Evolutionary conservation across 2,797 vertebrate genomes (phyloP), one percentile per base, ranked within the genome.

Genomic region (Dromococcyx pavoninus): DNA sequence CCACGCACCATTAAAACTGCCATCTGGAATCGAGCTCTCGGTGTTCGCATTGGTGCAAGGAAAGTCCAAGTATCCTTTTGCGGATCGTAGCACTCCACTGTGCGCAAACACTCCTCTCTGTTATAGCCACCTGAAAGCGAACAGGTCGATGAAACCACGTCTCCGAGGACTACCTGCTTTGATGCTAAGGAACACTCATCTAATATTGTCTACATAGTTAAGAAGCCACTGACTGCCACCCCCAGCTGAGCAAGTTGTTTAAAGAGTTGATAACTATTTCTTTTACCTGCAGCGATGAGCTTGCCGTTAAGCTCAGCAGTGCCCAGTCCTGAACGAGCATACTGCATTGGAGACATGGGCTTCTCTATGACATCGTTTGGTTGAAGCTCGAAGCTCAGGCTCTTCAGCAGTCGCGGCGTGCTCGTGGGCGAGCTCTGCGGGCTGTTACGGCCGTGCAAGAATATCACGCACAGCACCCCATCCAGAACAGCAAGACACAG

Each of bases 21-120:
- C 99, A 99, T 99, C 97, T 99, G 99, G 97, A 99, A 99, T 53
- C 99, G 98, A 79, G 99, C 99, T 97, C 99, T 98, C 3, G 99
- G 99, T 33, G 99, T 99, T 95, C 99, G 98, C 99, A 99, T 99
- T 3, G 99, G 99, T 5, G 99, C 98, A 3, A 99, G 97, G 96
- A 99, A 99, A 27, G 98, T 99, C 99, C 99, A 99, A 35, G 97
- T 91, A 97, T 99, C 98, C 48, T 98, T 98, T 22, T 97, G 98
- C 11, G 99, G 99, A 95, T 99, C 97, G 4, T 99, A 99, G 96
- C 99, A 99, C 95, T 99, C 99, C 90, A 99, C 99, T 17, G 99
- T 99, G 96, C 99, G 98, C 96, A 99, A 97, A 95, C 99, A 99
- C 95, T 99, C 99, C 92, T 99, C 99, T 96, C 99, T 97, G 97